Percentiles rank a stretch among this genome's conserved stretches.
Evolutionary conservation across 2,113 vertebrate species (phyloP).

Genomic region (Gnathonemus echidnorhynchus): DNA sequence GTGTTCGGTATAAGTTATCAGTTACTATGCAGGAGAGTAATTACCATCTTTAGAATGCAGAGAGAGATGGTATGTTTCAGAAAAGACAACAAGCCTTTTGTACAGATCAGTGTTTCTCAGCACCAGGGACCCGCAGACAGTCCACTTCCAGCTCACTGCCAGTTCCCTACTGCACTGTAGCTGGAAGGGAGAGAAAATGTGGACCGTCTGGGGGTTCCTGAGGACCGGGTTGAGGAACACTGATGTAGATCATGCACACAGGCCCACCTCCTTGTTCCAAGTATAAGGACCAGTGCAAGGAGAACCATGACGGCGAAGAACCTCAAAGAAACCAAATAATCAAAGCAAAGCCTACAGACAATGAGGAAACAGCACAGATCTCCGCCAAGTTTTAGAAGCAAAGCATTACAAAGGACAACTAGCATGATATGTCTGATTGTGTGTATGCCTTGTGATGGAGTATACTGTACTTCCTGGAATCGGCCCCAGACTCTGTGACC

Average conservation of each 20-base stretch:
- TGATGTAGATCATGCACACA: not conserved
- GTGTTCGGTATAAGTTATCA: not conserved
- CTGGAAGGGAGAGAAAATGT: too few species aligned
- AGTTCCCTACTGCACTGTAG: not conserved
- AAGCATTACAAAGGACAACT: not conserved
- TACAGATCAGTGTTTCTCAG: not conserved
- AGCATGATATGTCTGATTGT: not conserved
- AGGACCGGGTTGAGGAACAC: not conserved
- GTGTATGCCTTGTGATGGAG: not conserved
- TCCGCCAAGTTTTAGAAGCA: too few species aligned
- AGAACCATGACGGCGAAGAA: not conserved
- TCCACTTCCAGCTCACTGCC: not conserved
- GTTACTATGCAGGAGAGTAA: not conserved
- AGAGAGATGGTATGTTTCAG: not conserved
- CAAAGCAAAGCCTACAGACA: too few species aligned
- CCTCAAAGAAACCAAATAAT: too few species aligned
- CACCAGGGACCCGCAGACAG: not conserved
- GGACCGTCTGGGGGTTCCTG: not conserved
- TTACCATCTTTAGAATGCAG: not conserved
- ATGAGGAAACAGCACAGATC: too few species aligned
- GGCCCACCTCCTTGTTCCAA: not conserved
- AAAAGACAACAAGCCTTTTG: not conserved
- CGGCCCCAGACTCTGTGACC: not conserved
- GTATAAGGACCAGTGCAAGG: not conserved
- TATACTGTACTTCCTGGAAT: not conserved